Conservation (phyloP, 1,140 invertebrate species). For the Argopecten irradians region DNA sequence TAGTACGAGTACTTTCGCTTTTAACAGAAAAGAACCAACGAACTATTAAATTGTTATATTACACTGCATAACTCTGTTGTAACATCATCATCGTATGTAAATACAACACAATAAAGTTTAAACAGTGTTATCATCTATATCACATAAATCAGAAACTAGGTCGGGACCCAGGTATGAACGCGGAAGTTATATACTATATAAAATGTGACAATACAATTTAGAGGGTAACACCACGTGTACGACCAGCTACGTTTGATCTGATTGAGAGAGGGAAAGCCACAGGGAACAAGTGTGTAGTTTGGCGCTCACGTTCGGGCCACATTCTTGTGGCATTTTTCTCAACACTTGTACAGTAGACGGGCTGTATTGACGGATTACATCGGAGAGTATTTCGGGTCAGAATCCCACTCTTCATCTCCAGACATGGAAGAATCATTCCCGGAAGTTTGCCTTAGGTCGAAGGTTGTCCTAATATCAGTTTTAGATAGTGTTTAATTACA, state of each 20-base stretch:
- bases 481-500: not conserved
- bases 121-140: not conserved
- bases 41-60: no score
- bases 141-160: not conserved
- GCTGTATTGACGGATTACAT: not conserved
- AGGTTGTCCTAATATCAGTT: not conserved
- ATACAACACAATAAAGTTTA: not conserved
- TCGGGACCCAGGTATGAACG: not conserved
- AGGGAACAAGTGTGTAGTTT: not conserved
- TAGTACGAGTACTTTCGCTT: no score
- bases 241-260: not conserved
- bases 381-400: not conserved
- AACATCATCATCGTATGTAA: not conserved
- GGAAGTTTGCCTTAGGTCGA: not conserved
- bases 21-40: no score
- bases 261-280: not conserved
- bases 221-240: not conserved
- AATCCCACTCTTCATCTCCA: not conserved
- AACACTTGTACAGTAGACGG: not conserved
- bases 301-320: not conserved
- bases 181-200: not conserved
- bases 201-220: not conserved
- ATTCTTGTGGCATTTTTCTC: slow-evolving; percentile 8
- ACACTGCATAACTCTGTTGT: no score
- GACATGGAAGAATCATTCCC: not conserved